These are phyloP conservation scores for Cyclura pinguis DNA, from an alignment of 2,797 vertebrate genomes.

Conservation along the genomic window DNA sequence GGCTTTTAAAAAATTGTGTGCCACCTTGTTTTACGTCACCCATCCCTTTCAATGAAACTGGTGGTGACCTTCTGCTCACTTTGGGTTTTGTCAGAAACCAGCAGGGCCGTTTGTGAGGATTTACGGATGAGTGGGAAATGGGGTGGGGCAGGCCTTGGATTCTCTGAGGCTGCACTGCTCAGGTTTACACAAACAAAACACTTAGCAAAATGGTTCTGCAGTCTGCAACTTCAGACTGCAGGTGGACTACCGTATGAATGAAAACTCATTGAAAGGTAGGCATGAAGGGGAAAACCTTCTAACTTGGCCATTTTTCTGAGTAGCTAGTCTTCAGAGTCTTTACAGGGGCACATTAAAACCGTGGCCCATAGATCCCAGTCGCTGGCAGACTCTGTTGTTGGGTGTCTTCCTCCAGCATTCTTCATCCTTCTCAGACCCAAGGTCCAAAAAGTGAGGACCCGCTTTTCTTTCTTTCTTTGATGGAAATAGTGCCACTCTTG, in stretches of 20 bases:
- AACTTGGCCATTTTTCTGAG: neutral
- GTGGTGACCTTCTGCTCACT: no score
- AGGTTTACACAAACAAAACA: neutral
- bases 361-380: neutral
- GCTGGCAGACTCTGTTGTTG: neutral
- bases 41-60: no score
- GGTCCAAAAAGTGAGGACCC: neutral
- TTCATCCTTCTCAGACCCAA: neutral
- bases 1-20: no score
- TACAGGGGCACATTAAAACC: neutral
- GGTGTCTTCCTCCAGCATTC: neutral
- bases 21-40: no score
- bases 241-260: neutral
- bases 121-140: no score
- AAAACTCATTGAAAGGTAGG: neutral
- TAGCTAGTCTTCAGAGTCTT: neutral
- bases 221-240: neutral
- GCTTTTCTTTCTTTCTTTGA: neutral
- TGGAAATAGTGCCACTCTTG: neutral
- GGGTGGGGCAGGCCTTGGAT: no score
- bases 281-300: neutral
- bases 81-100: no score
- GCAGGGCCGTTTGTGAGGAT: no score
- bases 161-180: no score
- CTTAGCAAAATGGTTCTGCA: neutral